Evolutionary conservation across 2,888 invertebrate species (phyloP).

Genomic region (Dinocampus coccinellae): DNA sequence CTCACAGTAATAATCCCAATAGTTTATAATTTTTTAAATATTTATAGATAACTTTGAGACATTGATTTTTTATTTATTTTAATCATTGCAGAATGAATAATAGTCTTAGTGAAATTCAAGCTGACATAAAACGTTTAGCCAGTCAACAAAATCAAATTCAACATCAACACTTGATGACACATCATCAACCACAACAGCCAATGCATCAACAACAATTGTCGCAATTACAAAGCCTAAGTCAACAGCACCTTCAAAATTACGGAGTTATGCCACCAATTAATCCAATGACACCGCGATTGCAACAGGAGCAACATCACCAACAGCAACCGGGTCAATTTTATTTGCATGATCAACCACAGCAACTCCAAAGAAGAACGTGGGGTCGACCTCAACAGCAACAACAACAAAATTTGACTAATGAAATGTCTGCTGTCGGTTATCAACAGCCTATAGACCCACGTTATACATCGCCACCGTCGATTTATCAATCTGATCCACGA

Average conservation of each 20-base stretch:
- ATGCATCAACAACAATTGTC: conserved; percentile 73
- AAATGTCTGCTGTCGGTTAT: conserved; percentile 64
- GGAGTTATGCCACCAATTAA: conserved; percentile 57
- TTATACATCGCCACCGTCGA: conserved; percentile 59
- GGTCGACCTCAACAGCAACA: conserved; percentile 68
- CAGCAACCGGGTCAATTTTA: conserved; percentile 78
- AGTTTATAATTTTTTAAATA: background rate
- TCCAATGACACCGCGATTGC: conserved; percentile 60
- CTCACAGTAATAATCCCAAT: conserved; percentile 75
- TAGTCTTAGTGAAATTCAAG: conserved; percentile 94
- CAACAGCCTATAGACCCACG: conserved; percentile 63
- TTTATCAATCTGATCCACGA: conserved; percentile 64
- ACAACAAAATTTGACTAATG: conserved; percentile 66
- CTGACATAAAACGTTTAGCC: conserved; percentile 91
- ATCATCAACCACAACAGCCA: conserved; percentile 72
- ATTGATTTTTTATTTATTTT: conserved; percentile 28
- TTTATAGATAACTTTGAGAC: conserved; percentile 8
- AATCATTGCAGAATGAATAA: conserved; percentile 82
- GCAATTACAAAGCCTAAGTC: conserved; percentile 70
- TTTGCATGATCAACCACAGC: conserved; percentile 77
- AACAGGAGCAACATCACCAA: conserved; percentile 41
- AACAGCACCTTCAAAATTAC: conserved; percentile 61
- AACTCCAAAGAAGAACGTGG: conserved; percentile 71
- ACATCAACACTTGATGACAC: conserved; percentile 74
- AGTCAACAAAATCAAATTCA: conserved; percentile 85